Conservation (phyloP, 2,888 invertebrate genomes). For the Hemaris fuciformis region DNA sequence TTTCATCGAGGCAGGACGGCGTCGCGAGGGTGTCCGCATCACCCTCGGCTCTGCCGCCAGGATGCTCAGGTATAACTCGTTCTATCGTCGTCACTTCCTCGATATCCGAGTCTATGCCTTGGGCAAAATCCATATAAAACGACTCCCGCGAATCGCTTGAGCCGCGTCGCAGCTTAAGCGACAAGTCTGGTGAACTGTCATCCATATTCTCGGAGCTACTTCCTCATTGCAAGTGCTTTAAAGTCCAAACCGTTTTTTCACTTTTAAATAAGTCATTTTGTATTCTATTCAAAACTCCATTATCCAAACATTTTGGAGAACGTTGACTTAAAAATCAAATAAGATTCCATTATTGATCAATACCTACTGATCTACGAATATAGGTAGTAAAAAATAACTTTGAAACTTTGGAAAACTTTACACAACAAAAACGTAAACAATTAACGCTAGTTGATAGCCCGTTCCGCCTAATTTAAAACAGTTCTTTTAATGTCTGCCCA, state of each 20-base stretch:
- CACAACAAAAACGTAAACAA: background rate
- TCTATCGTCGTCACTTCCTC: slow-evolving; percentile 90
- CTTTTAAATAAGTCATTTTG: slow-evolving; percentile 49
- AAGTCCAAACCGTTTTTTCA: slow-evolving; percentile 40
- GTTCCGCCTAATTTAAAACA: slow-evolving; percentile 20
- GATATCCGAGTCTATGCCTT: slow-evolving; percentile 94
- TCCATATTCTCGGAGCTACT: slow-evolving; percentile 62
- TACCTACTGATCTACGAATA: background rate
- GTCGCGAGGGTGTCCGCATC: slow-evolving; percentile 76
- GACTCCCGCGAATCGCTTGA: slow-evolving; percentile 94
- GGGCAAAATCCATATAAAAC: slow-evolving; percentile 95
- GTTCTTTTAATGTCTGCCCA: slow-evolving; percentile 22
- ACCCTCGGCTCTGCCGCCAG: slow-evolving; percentile 67
- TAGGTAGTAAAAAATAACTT: background rate
- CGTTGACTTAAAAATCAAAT: background rate
- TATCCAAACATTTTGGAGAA: slow-evolving; percentile 25
- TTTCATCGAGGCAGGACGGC: slow-evolving; percentile 75
- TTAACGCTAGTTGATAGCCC: slow-evolving; percentile 16
- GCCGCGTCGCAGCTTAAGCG: slow-evolving; percentile 90
- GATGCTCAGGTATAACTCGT: slow-evolving; percentile 78
- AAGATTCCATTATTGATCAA: background rate
- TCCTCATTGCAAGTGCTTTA: slow-evolving; percentile 30
- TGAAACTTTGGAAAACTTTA: background rate
- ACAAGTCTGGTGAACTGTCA: slow-evolving; percentile 93
- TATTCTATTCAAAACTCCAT: slow-evolving; percentile 16